Percentiles rank a stretch among this genome's conserved stretches.
phyloP scores from a whole-genome alignment of 2,888 invertebrate genomes.

The Meiosimyza platycephala region DNA sequence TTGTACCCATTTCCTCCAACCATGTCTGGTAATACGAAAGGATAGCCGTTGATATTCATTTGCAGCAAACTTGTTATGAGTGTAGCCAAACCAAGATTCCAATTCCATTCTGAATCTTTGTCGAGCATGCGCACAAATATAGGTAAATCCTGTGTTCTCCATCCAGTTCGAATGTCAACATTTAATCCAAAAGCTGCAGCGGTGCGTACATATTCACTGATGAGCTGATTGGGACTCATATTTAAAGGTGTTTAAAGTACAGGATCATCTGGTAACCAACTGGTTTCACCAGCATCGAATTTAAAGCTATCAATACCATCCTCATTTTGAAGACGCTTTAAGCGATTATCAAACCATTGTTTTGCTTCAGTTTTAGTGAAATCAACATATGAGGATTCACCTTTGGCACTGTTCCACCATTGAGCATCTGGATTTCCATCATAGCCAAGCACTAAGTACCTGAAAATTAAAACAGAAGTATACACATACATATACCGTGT shows the following conservation, averaged over 20 bases:
- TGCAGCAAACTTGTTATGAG: constrained; percentile 72
- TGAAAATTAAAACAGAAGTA: constrained; percentile 29
- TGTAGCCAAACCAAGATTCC: constrained; percentile 75
- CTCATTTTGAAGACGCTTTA: constrained; percentile 70
- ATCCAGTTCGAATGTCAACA: constrained; percentile 77
- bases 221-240: constrained; percentile 64
- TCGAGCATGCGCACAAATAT: constrained; percentile 81
- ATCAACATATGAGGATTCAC: constrained; percentile 73
- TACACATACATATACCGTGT: neutral
- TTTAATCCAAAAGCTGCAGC: constrained; percentile 71
- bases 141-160: constrained; percentile 73
- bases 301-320: constrained; percentile 80
- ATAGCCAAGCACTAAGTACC: constrained; percentile 64
- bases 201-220: constrained; percentile 69
- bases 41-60: constrained; percentile 68
- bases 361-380: constrained; percentile 75
- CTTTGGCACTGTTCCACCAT: constrained; percentile 68
- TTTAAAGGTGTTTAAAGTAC: constrained; percentile 70
- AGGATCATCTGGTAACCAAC: constrained; percentile 73
- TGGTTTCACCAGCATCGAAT: constrained; percentile 82
- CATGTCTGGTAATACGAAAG: constrained; percentile 83
- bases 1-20: constrained; percentile 75
- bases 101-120: constrained; percentile 76
- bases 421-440: constrained; percentile 64
- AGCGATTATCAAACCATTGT: constrained; percentile 69